Base-by-base conservation (phyloP, 1,140 invertebrate species). In the Melitaea cinxia region DNA sequence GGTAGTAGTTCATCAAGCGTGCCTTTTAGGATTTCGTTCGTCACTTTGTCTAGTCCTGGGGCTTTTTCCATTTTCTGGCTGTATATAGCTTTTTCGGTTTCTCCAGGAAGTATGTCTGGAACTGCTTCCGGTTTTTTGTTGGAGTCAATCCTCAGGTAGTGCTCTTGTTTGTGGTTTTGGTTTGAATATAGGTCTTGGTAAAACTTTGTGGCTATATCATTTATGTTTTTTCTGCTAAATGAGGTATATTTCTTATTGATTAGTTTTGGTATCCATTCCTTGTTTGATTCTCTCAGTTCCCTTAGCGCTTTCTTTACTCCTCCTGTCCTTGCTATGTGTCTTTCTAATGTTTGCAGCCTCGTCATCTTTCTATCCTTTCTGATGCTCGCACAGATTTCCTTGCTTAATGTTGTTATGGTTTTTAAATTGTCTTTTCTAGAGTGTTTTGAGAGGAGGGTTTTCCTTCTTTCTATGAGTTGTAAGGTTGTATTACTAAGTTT, bases 51-150 rank as follows among this genome's bases (percentile, higher is more conserved):
- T 24, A 59, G 35, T 2, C 71, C 66, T 19, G 71, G 50, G 0
- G 63, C 39, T 64, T 70, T 65, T 24, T 73, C 57, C 10, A 19
- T 61, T 17, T 66, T 68, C 55, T 75, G 70, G 14, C 14, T 37
- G 42, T 45, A 4, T 17, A 53, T 53, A 5, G 50, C 50, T 33
- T 53, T 53, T 9, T 53, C 1, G 4, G 30, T 14, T 53, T 53
- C 50, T 14, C 10, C 9, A 1, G 1, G 1, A 14, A 53, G 24
- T 4, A 53, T 28, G 1, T 9, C 0, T 7, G 50, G 50, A n/a
- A n/a, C n/a, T n/a, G n/a, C n/a, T n/a, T 53, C 4, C 14, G 12
- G 0, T 2, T 30, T 53, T 24, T 1, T 28, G 0, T 17, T 14
- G 0, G 15, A 14, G 26, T 7, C 1, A 3, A 23, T 9, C n/a